These are phyloP conservation scores for Muscicapa comitata DNA, from an alignment of 2,797 vertebrate genomes.

Conservation along the genomic window DNA sequence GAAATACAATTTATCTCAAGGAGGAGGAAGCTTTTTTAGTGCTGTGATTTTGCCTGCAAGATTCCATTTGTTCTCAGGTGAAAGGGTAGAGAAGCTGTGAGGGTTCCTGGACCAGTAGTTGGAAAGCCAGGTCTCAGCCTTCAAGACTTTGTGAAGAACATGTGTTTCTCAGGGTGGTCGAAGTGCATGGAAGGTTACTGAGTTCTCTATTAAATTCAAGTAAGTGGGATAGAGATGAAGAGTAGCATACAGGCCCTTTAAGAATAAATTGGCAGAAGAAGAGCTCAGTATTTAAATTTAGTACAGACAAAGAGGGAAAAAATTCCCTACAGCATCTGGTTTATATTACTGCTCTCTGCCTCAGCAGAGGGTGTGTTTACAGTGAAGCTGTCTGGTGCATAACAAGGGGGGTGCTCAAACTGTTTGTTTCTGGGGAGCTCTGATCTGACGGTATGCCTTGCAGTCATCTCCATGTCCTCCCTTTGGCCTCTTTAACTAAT, in stretches of 20 bases:
- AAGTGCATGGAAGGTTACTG: rapidly evolving
- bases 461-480: not conserved
- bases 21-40: not conserved
- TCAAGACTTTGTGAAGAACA: not conserved
- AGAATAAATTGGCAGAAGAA: conserved; percentile 66
- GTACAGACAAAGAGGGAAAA: conserved; percentile 60
- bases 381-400: not conserved
- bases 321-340: conserved; percentile 72
- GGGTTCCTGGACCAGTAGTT: not conserved
- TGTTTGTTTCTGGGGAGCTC: not conserved
- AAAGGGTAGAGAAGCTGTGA: not conserved
- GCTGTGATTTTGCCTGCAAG: not conserved
- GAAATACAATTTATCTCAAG: not conserved
- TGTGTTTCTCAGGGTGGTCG: rapidly evolving
- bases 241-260: conserved; percentile 62
- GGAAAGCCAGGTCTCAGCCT: not conserved
- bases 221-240: not conserved
- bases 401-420: not conserved
- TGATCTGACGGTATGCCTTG: not conserved
- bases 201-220: not conserved
- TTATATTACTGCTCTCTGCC: conserved; percentile 69
- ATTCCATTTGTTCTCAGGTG: not conserved
- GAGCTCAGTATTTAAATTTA: conserved; percentile 70
- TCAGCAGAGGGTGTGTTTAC: conserved; percentile 66
- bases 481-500: not conserved